Conservation (phyloP, 2,797 vertebrate genomes). For the Benthosema pterotum region DNA sequence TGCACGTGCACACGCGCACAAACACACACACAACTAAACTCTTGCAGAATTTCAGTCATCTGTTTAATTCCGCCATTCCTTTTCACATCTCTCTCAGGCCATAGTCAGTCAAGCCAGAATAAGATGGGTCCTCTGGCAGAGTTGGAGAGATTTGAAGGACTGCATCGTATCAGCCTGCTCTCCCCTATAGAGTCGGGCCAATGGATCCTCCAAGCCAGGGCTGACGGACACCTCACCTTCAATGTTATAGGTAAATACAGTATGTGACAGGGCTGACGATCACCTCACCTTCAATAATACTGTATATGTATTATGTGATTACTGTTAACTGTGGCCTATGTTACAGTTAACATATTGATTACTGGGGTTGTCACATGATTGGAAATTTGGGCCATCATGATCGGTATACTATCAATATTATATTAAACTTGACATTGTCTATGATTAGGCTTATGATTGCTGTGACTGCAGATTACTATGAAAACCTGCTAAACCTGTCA, state of each 20-base stretch:
- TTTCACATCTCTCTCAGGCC: constrained; percentile 50
- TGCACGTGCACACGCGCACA: not conserved
- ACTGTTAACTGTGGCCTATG: not conserved
- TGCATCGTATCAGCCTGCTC: constrained; percentile 78
- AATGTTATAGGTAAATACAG: constrained; percentile 83
- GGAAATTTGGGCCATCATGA: no score
- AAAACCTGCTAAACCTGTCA: no score
- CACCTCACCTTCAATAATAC: constrained; percentile 77
- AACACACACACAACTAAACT: not conserved
- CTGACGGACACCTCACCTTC: constrained; percentile 73
- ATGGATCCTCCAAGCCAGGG: constrained; percentile 78
- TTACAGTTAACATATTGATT: no score
- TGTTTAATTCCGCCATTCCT: not conserved
- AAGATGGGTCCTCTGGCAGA: constrained; percentile 63
- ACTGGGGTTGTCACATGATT: no score
- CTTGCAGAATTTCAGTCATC: no score
- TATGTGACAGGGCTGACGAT: constrained; percentile 65
- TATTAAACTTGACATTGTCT: no score
- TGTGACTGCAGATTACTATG: no score
- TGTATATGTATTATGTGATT: constrained; percentile 77
- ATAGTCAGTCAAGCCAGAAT: constrained; percentile 69
- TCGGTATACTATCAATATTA: no score
- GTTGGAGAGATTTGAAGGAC: constrained; percentile 70
- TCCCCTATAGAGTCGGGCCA: constrained; percentile 75
- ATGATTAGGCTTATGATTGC: no score